Evolutionary conservation across 1,140 invertebrate genomes (phyloP), one percentile per base, ranked within the genome.

Genomic region (Macrostomum lignano): DNA sequence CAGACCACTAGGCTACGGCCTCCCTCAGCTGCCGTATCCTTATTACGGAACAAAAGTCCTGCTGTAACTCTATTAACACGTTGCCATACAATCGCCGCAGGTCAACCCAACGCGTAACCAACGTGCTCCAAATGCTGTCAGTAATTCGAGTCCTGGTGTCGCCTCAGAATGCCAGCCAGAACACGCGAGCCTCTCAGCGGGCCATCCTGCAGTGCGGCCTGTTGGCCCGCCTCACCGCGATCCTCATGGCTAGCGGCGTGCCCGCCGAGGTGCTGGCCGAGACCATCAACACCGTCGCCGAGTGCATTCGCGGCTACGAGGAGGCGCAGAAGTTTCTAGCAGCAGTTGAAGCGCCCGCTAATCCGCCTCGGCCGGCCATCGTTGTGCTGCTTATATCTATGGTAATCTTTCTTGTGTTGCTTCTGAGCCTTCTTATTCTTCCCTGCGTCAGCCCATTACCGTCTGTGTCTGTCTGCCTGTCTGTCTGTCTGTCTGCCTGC

Each of bases 341-440:
- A 1, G 68, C 67, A 38, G 74, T 93, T n/a, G 69, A 75, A 60
- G 82, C 84, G 1, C 82, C 81, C 1, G 76, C 74, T 10, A 73
- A 67, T 47, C 81, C 84, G 21, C 76, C 84, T 9, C 72, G 71
- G 30, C 75, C 86, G 1, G 79, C 76, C 1, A 72, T 96, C 29
- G 73, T 94, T 0, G 73, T 94, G 25, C 60, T 98, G 6, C 54
- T 98, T 7, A 82, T 93, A 73, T 91, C 82, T 0, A 93, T 98
- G 81, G 78, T 94, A 2, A 91, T n/a, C n/a, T n/a, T n/a, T n/a
- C n/a, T n/a, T n/a, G n/a, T n/a, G n/a, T n/a, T n/a, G n/a, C n/a
- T n/a, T n/a, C n/a, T n/a, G n/a, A n/a, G n/a, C n/a, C n/a, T n/a
- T n/a, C n/a, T n/a, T n/a, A n/a, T n/a, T n/a, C n/a, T n/a, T n/a